Evolutionary conservation across 35 echinoderm and acorn worm genomes (phyloP).

Genomic region (Acanthaster planci): DNA sequence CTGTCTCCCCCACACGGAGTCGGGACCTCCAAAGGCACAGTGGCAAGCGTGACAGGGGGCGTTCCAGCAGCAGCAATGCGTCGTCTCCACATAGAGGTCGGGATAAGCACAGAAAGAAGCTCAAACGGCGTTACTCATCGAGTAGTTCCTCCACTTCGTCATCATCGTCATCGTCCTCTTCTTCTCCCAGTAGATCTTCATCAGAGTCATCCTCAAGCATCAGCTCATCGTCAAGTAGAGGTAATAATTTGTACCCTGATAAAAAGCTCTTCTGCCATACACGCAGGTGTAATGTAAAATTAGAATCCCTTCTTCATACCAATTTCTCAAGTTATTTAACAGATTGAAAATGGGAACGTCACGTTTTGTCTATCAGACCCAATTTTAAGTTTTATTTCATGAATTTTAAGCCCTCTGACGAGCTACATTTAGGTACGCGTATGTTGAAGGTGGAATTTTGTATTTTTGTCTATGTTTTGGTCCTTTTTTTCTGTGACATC

Average conservation of each 20-base stretch:
- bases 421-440: no score
- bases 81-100: not conserved
- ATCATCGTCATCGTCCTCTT: constrained; percentile 4
- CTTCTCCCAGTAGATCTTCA: not conserved
- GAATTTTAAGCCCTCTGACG: not conserved
- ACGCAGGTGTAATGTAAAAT: not conserved
- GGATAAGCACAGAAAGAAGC: not conserved
- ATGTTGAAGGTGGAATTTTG: no score
- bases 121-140: not conserved
- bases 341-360: not conserved
- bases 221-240: not conserved
- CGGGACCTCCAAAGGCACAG: not conserved
- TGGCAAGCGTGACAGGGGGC: not conserved
- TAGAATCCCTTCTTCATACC: not conserved
- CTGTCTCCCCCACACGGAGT: not conserved
- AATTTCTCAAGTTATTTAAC: not conserved
- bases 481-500: no score
- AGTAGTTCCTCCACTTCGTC: not conserved
- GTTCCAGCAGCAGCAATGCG: constrained; percentile 8
- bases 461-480: no score
- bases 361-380: not conserved
- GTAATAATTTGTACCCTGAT: not conserved
- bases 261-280: not conserved
- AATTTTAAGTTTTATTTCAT: not conserved
- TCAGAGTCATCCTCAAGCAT: not conserved